Evolutionary conservation across 1,140 invertebrate genomes (phyloP), one percentile per base, ranked within the genome.

Genomic region (Ptiloglossa arizonensis): DNA sequence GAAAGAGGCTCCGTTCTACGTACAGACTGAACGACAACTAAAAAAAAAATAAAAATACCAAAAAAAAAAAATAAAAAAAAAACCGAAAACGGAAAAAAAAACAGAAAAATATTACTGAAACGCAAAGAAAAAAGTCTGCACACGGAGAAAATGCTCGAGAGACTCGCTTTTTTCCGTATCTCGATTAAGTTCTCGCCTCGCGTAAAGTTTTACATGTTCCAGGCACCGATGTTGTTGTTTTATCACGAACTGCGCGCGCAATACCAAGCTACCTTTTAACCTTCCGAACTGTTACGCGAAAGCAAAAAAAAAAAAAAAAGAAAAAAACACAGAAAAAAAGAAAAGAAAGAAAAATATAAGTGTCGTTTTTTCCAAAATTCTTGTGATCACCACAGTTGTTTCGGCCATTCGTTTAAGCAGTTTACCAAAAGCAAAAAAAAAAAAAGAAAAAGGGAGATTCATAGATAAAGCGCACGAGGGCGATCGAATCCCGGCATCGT

Each of bases 1-100:
- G 87, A 84, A 68, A 78, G 72, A 84, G 80, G 80, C 80, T 76
- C 81, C 82, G 78, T 78, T 79, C 72, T 80, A 83, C 79, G 69
- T 82, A 82, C 83, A 81, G 82, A 85, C 82, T 80, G 68, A 87
- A 82, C 66, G 64, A 80, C 72, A 19, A 29, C 17, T 2, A 32
- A 38, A 41, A 19, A 24, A 35, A 59, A 38, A 35, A 62, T 54
- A 2, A 22, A 27, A 11, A 52, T 17, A 46, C 17, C 44, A 54
- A 46, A 46, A 68, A 44, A 22, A 35, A 60, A 54, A 52, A 3
- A 67, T 68, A 54, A 41, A 24, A 74, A 70, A 38, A 24, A 56
- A 38, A 44, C 46, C 27, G 22, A 29, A n/a, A 41, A 46, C 48
- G 17, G 9, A 32, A 22, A 59, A 67, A 17, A 59, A 66, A 41